phyloP scores from a whole-genome alignment of 1,140 invertebrate species.

The Ceratoteleas bidentatus region DNA sequence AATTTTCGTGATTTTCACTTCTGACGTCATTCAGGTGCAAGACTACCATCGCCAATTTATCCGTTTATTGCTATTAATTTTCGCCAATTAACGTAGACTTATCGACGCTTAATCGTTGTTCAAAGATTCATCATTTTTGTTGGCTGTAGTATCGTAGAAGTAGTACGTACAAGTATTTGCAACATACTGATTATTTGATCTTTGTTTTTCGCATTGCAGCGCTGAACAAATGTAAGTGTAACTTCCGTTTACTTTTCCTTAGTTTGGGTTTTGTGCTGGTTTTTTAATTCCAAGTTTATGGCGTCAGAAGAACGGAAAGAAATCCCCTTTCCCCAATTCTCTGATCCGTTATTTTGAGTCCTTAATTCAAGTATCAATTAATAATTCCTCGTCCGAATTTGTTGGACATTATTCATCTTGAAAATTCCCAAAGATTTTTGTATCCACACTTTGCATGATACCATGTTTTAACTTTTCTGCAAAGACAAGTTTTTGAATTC shows the following conservation, averaged over 20 bases:
- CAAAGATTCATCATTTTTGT: background rate
- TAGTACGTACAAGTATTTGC: conserved; percentile 20
- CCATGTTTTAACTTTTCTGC: too few species aligned
- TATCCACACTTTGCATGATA: too few species aligned
- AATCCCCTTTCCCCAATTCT: background rate
- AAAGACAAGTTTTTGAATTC: too few species aligned
- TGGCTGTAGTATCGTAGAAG: conserved; percentile 17
- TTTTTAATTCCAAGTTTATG: conserved; percentile 30
- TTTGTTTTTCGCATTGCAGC: conserved; percentile 62
- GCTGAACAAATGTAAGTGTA: conserved; percentile 58
- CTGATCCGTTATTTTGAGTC: too few species aligned
- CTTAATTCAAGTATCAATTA: too few species aligned
- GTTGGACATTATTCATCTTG: too few species aligned
- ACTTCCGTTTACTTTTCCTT: conserved; percentile 13
- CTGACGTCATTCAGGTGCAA: conserved; percentile 49
- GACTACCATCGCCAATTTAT: conserved; percentile 6
- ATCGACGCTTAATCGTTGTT: background rate
- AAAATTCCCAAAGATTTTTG: too few species aligned
- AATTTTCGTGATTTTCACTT: conserved; percentile 27
- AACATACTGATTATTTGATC: conserved; percentile 55
- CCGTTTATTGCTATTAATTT: background rate
- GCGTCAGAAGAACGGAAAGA: conserved; percentile 53
- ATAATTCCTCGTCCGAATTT: too few species aligned
- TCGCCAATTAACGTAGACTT: background rate
- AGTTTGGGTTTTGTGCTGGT: conserved; percentile 8